These are phyloP conservation scores for Horisme vitalbata DNA, from an alignment of 2,888 invertebrate species.

Conservation along the genomic window DNA sequence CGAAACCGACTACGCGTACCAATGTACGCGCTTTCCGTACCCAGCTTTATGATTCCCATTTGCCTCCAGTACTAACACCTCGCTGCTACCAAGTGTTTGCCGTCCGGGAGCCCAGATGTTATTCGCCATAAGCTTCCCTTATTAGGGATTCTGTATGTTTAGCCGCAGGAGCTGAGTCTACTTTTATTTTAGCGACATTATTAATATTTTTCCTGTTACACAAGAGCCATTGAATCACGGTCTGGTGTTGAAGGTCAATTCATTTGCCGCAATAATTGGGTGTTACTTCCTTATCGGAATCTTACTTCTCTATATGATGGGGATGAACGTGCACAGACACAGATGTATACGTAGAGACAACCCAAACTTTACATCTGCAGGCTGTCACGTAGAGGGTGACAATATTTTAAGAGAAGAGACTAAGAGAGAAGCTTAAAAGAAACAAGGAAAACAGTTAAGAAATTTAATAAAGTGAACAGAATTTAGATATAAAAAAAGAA, in stretches of 20 bases:
- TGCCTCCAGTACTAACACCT: slow-evolving; percentile 9
- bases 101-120: slow-evolving; percentile 76
- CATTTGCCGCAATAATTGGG: slow-evolving; percentile 17
- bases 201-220: slow-evolving; percentile 58
- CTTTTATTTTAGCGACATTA: slow-evolving; percentile 69
- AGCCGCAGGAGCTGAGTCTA: slow-evolving; percentile 57
- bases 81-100: slow-evolving; percentile 61
- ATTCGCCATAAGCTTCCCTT: slow-evolving; percentile 77
- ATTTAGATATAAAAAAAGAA: no score
- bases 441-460: no score
- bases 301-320: neutral
- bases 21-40: no score
- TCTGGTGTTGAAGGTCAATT: slow-evolving; percentile 16
- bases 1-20: no score
- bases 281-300: slow-evolving; percentile 7
- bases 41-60: neutral
- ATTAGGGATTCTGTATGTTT: slow-evolving; percentile 77
- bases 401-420: no score
- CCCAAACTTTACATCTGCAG: neutral
- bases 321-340: neutral
- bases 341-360: neutral
- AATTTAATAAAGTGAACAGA: no score
- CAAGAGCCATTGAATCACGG: slow-evolving; percentile 14
- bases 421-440: no score
- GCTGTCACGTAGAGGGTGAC: no score